Percentiles rank a stretch among this genome's conserved stretches.
Conservation (phyloP, 2,113 vertebrate genomes). For the Psophia crepitans region DNA sequence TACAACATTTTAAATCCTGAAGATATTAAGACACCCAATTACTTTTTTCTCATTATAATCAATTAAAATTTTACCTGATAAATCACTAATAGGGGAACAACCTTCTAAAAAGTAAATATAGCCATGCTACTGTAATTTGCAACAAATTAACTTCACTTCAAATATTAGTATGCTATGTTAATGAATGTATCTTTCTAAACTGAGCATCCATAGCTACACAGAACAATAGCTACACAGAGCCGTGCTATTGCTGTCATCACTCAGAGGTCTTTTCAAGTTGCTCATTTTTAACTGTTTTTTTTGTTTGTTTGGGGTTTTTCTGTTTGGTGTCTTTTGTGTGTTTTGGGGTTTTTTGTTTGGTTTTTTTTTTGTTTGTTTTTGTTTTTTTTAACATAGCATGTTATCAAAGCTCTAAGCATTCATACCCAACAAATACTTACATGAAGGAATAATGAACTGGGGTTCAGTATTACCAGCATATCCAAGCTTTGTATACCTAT, state of each 20-base stretch:
- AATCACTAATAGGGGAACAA: background rate
- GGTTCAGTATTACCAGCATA: conserved; percentile 98
- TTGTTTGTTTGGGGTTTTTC: too few relatives aligned
- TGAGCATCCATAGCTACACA: background rate
- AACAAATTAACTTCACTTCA: background rate
- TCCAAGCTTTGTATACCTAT: conserved; percentile 94
- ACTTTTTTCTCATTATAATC: background rate
- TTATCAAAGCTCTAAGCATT: background rate
- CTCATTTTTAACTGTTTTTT: background rate
- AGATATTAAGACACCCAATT: background rate
- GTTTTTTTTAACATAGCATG: background rate
- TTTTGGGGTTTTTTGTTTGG: too few relatives aligned
- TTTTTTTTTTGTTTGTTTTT: too few relatives aligned
- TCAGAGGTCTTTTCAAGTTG: background rate
- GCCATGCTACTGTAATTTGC: too few relatives aligned
- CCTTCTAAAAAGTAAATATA: background rate
- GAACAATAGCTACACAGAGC: too few relatives aligned
- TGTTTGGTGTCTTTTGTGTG: too few relatives aligned
- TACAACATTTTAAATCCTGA: background rate
- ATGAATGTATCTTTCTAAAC: background rate
- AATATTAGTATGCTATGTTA: background rate
- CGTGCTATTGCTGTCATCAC: background rate
- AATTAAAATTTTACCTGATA: background rate
- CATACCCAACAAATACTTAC: conserved; percentile 78
- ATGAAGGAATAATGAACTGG: conserved; percentile 98